A percentile compares a stretch with the other conserved stretches of the same genome.
These are phyloP conservation scores for Apocheima hispidaria DNA, from an alignment of 2,888 invertebrate genomes.

Conservation along the genomic window DNA sequence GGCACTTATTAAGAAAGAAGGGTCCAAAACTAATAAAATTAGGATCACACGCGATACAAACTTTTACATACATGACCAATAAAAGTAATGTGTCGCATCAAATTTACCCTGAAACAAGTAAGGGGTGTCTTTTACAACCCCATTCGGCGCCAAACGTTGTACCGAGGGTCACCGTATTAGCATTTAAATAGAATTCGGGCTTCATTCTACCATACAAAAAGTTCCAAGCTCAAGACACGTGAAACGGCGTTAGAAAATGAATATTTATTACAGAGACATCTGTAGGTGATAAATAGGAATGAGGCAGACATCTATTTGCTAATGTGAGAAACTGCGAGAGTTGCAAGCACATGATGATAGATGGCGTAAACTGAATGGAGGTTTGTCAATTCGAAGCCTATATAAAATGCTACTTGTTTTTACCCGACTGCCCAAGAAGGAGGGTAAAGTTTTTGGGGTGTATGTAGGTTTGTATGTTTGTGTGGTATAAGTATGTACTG, in stretches of 20 bases:
- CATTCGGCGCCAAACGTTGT: conserved; percentile 43
- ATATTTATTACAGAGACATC: conserved; percentile 36
- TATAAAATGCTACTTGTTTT: too few relatives aligned
- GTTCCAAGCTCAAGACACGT: conserved; percentile 32
- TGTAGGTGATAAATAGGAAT: conserved; percentile 29
- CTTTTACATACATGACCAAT: conserved; percentile 47
- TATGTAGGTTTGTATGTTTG: too few relatives aligned
- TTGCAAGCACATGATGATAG: conserved; percentile 32
- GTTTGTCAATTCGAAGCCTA: neutral
- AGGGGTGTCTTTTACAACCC: conserved; percentile 48
- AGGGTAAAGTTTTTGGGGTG: too few relatives aligned
- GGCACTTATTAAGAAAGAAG: conserved; percentile 35
- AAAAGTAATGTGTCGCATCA: conserved; percentile 46
- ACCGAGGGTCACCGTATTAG: conserved; percentile 61
- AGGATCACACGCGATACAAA: conserved; percentile 39
- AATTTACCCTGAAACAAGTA: conserved; percentile 44
- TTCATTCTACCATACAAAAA: conserved; percentile 34
- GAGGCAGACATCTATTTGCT: conserved; percentile 38
- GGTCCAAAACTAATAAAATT: conserved; percentile 40
- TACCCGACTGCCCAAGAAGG: too few relatives aligned
- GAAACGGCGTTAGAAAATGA: conserved; percentile 29
- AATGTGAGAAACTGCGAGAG: conserved; percentile 22
- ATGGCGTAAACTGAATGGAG: conserved; percentile 32
- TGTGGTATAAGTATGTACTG: too few relatives aligned
- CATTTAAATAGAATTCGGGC: conserved; percentile 62